A percentile compares a stretch with the other conserved stretches of the same genome.
These are phyloP conservation scores for Drosophila parabipectinata DNA, from an alignment of 1,140 invertebrate genomes.

Conservation along the genomic window DNA sequence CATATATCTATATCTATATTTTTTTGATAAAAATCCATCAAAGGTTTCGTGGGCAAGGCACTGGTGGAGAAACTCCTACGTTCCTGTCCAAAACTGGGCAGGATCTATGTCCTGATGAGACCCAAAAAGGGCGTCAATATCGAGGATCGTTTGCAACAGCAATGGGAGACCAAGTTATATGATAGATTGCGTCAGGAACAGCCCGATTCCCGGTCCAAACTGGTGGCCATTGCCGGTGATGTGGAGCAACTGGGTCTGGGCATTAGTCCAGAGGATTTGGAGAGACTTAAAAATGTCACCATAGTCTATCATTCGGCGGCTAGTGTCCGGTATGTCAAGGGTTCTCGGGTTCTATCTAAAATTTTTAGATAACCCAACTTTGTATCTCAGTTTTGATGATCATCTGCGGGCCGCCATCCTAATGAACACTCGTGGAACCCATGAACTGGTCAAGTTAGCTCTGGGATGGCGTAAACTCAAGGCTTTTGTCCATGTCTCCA, in stretches of 20 bases:
- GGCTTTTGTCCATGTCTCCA: conserved; percentile 93
- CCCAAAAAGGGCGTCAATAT: conserved; percentile 90
- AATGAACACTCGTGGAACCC: conserved; percentile 88
- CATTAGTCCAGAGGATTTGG: conserved; percentile 63
- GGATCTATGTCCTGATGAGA: conserved; percentile 91
- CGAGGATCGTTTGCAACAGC: conserved; percentile 86
- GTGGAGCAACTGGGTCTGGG: conserved; percentile 87
- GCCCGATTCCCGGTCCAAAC: conserved; percentile 87
- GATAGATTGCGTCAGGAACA: conserved; percentile 83
- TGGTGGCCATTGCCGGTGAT: conserved; percentile 92
- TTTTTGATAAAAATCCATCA: neutral
- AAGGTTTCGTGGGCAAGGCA: conserved; percentile 94
- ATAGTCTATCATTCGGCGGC: conserved; percentile 97
- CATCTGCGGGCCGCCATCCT: conserved; percentile 88
- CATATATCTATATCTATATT: neutral
- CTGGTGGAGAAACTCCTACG: conserved; percentile 94
- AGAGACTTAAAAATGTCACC: conserved; percentile 87
- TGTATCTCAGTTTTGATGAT: conserved; percentile 87
- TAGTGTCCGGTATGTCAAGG: conserved; percentile 87
- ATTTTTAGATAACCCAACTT: neutral
- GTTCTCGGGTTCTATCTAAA: too few species aligned
- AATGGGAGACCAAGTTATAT: conserved; percentile 86
- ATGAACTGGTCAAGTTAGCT: conserved; percentile 88
- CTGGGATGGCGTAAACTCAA: conserved; percentile 88
- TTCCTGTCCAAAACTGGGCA: conserved; percentile 88